Conservation (phyloP, 2,797 vertebrate species). For the Dallia pectoralis region DNA sequence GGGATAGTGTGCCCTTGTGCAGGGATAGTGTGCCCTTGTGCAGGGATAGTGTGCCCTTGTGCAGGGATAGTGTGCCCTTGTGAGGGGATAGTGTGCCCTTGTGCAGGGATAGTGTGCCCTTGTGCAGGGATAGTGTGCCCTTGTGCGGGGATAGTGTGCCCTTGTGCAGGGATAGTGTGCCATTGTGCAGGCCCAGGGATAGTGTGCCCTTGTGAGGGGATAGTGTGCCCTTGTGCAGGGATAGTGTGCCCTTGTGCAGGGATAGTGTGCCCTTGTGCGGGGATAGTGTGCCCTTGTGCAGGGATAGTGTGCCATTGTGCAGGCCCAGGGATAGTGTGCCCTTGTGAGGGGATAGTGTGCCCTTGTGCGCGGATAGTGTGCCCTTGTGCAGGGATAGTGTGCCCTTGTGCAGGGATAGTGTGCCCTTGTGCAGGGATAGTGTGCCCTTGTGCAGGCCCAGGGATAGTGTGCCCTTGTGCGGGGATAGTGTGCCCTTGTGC, state of each 20-base stretch:
- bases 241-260: neutral
- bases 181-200: too few species aligned
- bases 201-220: neutral
- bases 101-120: neutral
- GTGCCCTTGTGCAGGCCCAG: neutral
- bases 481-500: neutral
- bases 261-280: neutral
- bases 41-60: neutral
- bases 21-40: neutral
- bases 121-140: neutral
- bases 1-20: neutral
- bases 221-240: neutral
- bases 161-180: neutral
- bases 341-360: neutral
- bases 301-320: neutral
- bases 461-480: neutral
- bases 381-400: neutral
- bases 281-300: neutral
- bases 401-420: neutral
- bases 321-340: too few species aligned
- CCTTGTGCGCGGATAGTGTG: neutral
- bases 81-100: neutral
- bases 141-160: neutral
- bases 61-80: neutral
- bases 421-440: neutral